phyloP scores from a whole-genome alignment of 2,113 vertebrate genomes.

The Recurvirostra avosetta region DNA sequence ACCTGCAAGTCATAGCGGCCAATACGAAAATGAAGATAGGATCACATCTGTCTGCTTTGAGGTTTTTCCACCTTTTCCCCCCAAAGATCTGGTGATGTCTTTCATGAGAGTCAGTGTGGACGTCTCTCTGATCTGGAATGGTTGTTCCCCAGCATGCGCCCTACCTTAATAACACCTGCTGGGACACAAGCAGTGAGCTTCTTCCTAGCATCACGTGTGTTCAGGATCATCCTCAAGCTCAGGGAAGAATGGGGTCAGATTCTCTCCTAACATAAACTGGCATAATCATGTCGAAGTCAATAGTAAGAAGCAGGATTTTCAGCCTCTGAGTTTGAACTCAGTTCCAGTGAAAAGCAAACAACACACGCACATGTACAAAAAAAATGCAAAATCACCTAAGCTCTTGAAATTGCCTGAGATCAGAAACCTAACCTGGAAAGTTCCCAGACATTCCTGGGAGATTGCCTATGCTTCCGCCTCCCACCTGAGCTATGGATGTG shows the following conservation, averaged over 20 bases:
- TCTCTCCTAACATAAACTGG: not conserved
- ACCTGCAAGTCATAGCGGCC: not conserved
- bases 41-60: not conserved
- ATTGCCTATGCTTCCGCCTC: not conserved
- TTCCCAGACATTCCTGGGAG: not conserved
- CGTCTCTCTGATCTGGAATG: not conserved
- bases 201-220: not conserved
- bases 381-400: not conserved
- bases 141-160: not conserved
- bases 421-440: not conserved
- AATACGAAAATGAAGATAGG: not conserved
- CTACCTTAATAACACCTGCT: not conserved
- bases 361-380: no score
- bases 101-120: not conserved
- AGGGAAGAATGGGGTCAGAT: not conserved
- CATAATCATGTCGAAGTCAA: not conserved
- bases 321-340: not conserved
- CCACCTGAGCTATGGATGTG: accelerated
- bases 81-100: not conserved
- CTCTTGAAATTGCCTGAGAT: not conserved
- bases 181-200: not conserved
- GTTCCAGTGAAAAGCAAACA: not conserved
- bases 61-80: not conserved
- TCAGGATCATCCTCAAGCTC: not conserved
- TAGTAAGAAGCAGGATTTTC: not conserved